Percentiles rank a stretch among this genome's conserved stretches.
These are phyloP conservation scores for Acanthopagrus latus DNA, from an alignment of 2,797 vertebrate genomes.

Conservation along the genomic window DNA sequence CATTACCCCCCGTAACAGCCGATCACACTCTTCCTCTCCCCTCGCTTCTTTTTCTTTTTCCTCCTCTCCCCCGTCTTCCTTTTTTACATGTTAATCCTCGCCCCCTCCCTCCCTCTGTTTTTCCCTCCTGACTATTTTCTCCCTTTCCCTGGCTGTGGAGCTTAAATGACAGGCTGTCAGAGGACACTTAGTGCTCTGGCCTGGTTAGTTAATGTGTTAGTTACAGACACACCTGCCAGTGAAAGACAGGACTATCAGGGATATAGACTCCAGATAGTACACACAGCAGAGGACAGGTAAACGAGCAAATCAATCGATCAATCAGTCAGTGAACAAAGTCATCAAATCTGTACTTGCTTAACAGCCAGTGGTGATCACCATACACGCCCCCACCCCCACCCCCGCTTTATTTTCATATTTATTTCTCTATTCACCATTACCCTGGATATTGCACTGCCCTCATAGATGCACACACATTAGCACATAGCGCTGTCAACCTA, in stretches of 20 bases:
- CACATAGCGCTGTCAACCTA: slow-evolving; percentile 85
- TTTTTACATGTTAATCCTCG: slow-evolving; percentile 57
- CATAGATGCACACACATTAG: slow-evolving; percentile 81
- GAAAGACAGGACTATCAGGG: slow-evolving; percentile 41
- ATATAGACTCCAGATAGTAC: slow-evolving; percentile 17
- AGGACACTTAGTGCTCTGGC: slow-evolving; percentile 60
- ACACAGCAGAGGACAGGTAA: slow-evolving; percentile 40
- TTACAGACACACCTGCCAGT: slow-evolving; percentile 74
- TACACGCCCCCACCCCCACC: slow-evolving; percentile 12
- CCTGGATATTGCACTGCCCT: slow-evolving; percentile 74
- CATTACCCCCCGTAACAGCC: slow-evolving; percentile 43
- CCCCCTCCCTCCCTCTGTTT: slow-evolving; percentile 12
- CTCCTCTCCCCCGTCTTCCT: slow-evolving; percentile 34
- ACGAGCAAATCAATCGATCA: slow-evolving; percentile 61
- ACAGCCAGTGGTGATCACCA: slow-evolving; percentile 62
- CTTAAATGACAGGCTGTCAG: slow-evolving; percentile 72
- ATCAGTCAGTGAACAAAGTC: slow-evolving; percentile 65
- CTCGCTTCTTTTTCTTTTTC: background rate
- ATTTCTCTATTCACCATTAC: slow-evolving; percentile 69
- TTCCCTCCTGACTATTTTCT: slow-evolving; percentile 34
- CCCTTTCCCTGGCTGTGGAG: slow-evolving; percentile 43
- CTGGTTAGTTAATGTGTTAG: slow-evolving; percentile 74
- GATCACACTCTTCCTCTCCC: slow-evolving; percentile 35
- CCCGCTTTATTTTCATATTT: slow-evolving; percentile 70
- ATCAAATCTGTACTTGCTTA: slow-evolving; percentile 70